Percentiles rank a stretch among this genome's conserved stretches.
phyloP scores from a whole-genome alignment of 2,888 invertebrate species.

The Plebejus melissa region DNA sequence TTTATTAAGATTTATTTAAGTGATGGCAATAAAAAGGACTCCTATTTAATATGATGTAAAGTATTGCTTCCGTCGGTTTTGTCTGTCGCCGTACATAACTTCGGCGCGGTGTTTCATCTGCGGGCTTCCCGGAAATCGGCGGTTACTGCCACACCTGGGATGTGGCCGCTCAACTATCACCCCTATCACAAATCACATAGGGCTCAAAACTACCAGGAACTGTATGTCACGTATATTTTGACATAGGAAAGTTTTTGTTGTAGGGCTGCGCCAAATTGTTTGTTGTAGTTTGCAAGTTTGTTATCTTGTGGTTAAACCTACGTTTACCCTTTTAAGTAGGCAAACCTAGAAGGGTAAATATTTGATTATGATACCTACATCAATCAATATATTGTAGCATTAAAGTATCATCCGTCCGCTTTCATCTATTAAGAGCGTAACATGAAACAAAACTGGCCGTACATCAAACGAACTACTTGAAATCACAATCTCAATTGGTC shows the following conservation, averaged over 20 bases:
- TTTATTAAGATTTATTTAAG: background rate
- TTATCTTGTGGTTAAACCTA: background rate
- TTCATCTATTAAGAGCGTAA: background rate
- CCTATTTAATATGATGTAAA: background rate
- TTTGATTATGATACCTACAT: background rate
- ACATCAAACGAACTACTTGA: constrained; percentile 16
- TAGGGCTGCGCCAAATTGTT: constrained; percentile 20
- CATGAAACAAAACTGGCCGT: background rate
- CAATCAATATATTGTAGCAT: background rate
- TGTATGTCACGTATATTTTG: background rate
- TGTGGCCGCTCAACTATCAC: background rate
- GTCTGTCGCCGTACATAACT: constrained; percentile 11
- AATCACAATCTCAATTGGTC: constrained; percentile 3
- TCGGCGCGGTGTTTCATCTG: constrained; percentile 14
- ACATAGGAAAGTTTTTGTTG: constrained; percentile 13
- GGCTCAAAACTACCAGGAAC: background rate
- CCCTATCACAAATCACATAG: background rate
- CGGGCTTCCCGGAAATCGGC: constrained; percentile 20
- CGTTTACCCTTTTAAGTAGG: too few species aligned
- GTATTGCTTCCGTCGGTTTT: constrained; percentile 10
- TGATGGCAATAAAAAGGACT: background rate
- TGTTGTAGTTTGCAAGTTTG: background rate
- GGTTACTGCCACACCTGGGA: constrained; percentile 19
- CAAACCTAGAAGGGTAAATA: background rate
- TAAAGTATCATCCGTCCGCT: background rate